Evolutionary conservation across 2,888 invertebrate species (phyloP).

Genomic region (Mesochorus sp.): DNA sequence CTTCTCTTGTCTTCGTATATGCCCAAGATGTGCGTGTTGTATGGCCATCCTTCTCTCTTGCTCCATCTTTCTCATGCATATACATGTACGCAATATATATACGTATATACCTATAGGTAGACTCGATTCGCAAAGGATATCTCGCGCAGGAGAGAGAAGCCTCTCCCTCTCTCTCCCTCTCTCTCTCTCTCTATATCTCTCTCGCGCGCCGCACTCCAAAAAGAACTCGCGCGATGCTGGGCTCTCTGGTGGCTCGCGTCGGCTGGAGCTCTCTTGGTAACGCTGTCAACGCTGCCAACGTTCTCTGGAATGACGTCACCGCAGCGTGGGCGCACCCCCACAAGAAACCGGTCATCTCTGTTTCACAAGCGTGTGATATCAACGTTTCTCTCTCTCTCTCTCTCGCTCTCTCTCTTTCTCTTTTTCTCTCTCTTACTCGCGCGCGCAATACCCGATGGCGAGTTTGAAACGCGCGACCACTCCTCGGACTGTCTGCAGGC

Average conservation of each 20-base stretch:
- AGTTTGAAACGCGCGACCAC: slow-evolving; percentile 58
- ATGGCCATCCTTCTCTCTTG: background rate
- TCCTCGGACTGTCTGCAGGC: slow-evolving; percentile 62
- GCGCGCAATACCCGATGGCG: slow-evolving; percentile 43
- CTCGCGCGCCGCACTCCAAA: slow-evolving; percentile 33
- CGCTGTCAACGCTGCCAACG: slow-evolving; percentile 76
- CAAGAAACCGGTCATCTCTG: slow-evolving; percentile 66
- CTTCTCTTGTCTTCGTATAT: slow-evolving; percentile 8
- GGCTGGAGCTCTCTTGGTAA: slow-evolving; percentile 62
- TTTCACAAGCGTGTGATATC: slow-evolving; percentile 52
- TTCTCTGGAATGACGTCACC: slow-evolving; percentile 79
- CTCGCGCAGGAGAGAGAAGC: slow-evolving; percentile 11
- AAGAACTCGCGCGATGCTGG: slow-evolving; percentile 44
- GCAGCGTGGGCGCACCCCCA: slow-evolving; percentile 80
- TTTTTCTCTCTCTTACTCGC: slow-evolving; percentile 40
- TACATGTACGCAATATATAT: too few relatives aligned
- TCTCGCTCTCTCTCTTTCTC: slow-evolving; percentile 42
- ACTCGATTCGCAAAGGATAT: slow-evolving; percentile 23
- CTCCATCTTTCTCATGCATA: background rate
- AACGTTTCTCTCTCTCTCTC: slow-evolving; percentile 38
- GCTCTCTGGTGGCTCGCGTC: slow-evolving; percentile 27
- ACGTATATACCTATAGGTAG: background rate
- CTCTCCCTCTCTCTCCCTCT: too few relatives aligned
- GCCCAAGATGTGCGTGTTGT: slow-evolving; percentile 21
- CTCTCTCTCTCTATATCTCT: too few relatives aligned